phyloP scores from a whole-genome alignment of 2,113 vertebrate species.

The Cinclus cinclus region DNA sequence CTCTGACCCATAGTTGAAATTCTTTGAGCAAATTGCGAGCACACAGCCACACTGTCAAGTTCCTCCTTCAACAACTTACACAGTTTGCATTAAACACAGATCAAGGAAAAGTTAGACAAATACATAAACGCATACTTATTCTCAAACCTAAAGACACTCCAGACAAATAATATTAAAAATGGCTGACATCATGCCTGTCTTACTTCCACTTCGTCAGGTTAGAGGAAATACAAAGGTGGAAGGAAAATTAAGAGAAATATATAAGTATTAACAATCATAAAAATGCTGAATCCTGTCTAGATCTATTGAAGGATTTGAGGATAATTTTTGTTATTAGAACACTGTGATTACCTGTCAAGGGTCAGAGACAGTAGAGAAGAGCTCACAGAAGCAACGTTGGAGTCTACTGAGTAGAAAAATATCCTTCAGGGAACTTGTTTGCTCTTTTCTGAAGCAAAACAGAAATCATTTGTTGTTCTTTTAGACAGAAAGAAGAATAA shows the following conservation, averaged over 20 bases:
- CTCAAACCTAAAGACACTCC: not conserved
- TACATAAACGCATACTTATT: not conserved
- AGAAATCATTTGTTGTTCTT: conserved; percentile 3
- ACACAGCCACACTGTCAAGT: not conserved
- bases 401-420: not conserved
- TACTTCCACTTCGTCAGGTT: not conserved
- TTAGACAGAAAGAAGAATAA: not conserved
- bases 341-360: not conserved
- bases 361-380: not conserved
- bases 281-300: not conserved
- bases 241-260: not conserved
- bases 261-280: not conserved
- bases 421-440: not conserved
- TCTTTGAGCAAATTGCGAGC: conserved; percentile 13
- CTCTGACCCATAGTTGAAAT: conserved; percentile 34
- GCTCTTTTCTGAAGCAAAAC: conserved; percentile 17
- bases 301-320: not conserved
- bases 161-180: not conserved
- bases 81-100: not conserved
- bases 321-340: not conserved
- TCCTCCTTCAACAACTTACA: not conserved
- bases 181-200: not conserved
- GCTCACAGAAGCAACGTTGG: not conserved
- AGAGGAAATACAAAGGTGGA: not conserved
- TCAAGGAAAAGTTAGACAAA: not conserved